Conservation (phyloP, 2,888 invertebrate species). For the Tenodera sinensis region DNA sequence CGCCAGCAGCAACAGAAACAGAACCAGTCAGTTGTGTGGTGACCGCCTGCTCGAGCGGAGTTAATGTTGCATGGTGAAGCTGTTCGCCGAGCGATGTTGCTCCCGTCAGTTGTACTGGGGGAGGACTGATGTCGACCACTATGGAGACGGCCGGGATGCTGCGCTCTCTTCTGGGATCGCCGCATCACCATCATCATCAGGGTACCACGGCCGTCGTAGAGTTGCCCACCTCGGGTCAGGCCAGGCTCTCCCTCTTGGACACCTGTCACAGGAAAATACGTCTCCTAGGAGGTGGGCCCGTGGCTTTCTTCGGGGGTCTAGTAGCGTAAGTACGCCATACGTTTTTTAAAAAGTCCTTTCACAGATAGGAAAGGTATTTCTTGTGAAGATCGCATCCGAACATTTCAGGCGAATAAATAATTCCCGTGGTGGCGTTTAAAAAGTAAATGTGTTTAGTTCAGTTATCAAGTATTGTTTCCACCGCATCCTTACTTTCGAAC, state of each 20-base stretch:
- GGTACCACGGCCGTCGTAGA: slow-evolving; percentile 39
- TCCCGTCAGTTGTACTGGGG: not conserved
- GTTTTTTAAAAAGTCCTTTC: too few species aligned
- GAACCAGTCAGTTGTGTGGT: not conserved
- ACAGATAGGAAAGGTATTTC: too few species aligned
- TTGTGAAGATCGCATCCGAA: too few species aligned
- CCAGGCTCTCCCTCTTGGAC: slow-evolving; percentile 59
- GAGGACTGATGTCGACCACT: slow-evolving; percentile 36
- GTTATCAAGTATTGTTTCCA: too few species aligned
- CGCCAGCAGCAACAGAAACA: not conserved
- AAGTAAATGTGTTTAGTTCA: too few species aligned
- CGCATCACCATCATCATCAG: slow-evolving; percentile 24
- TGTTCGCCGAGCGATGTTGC: not conserved
- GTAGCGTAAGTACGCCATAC: slow-evolving; percentile 62
- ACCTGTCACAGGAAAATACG: slow-evolving; percentile 71
- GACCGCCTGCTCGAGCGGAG: not conserved
- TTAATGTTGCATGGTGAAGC: not conserved
- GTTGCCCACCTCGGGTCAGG: slow-evolving; percentile 46
- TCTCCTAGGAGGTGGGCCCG: slow-evolving; percentile 63
- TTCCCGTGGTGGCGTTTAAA: too few species aligned
- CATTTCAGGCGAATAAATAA: too few species aligned
- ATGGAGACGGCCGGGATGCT: slow-evolving; percentile 46
- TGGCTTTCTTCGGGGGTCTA: slow-evolving; percentile 63
- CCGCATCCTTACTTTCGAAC: too few species aligned
- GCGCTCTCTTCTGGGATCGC: slow-evolving; percentile 49